A percentile compares a stretch with the other conserved stretches of the same genome.
Conservation (phyloP, 1,140 invertebrate genomes). For the Drusus annulatus region DNA sequence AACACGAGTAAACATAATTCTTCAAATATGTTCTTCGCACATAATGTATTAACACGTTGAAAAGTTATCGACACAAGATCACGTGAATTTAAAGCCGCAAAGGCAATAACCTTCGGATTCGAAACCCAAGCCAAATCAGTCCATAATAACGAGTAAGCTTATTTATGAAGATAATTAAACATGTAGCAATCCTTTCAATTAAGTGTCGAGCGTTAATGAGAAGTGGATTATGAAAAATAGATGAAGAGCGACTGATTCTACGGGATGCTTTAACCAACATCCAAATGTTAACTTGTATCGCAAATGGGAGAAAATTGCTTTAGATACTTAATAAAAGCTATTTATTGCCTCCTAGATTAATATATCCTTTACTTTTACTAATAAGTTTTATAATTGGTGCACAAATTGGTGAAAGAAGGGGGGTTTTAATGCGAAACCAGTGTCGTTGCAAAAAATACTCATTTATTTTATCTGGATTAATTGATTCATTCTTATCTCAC, state of each 20-base stretch:
- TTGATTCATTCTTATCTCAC: too few relatives aligned
- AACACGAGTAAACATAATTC: background rate
- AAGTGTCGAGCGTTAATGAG: conserved; percentile 13
- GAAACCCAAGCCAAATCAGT: background rate
- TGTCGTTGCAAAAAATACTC: too few relatives aligned
- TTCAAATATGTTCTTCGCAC: background rate
- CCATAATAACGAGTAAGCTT: background rate
- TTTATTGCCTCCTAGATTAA: background rate
- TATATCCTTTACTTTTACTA: background rate
- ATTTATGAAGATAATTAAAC: conserved; percentile 27
- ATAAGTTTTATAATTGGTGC: background rate
- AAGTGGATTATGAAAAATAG: conserved; percentile 16
- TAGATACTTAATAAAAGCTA: background rate
- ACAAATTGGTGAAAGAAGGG: background rate
- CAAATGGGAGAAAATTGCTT: background rate
- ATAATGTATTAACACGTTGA: background rate
- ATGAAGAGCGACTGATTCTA: background rate
- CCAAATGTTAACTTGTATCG: background rate
- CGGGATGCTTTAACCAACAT: background rate
- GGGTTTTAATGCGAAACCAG: too few relatives aligned
- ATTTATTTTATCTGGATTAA: too few relatives aligned
- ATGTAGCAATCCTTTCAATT: conserved; percentile 35
- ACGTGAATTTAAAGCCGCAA: background rate
- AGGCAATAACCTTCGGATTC: background rate
- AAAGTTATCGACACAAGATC: background rate